A percentile compares a stretch with the other conserved stretches of the same genome.
Conservation (phyloP, 2,888 invertebrate species). For the Cheilosia pagana region DNA sequence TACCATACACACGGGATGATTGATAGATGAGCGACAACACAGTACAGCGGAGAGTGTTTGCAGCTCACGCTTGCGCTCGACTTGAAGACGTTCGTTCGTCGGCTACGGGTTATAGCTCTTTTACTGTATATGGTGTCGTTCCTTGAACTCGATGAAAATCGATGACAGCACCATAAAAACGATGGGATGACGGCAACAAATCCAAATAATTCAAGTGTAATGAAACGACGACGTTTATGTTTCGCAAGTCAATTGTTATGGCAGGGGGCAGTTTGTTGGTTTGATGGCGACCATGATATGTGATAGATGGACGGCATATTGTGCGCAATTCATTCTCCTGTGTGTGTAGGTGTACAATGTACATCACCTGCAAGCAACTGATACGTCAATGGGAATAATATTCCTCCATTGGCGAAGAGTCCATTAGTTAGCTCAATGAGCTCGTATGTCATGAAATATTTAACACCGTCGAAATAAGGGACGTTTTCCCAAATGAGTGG, state of each 20-base stretch:
- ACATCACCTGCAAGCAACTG: constrained; percentile 6
- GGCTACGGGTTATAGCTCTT: constrained; percentile 3
- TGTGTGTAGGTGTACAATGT: not conserved
- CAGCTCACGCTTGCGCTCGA: constrained; percentile 4
- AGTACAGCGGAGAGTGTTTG: not conserved
- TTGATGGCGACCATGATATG: constrained; percentile 38
- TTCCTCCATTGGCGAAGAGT: not conserved
- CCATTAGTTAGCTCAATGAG: constrained; percentile 3
- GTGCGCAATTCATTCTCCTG: not conserved
- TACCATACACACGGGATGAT: constrained; percentile 40
- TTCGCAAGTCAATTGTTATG: constrained; percentile 47
- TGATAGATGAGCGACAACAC: constrained; percentile 61
- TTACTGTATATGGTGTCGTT: constrained; percentile 1
- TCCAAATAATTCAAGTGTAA: constrained; percentile 46
- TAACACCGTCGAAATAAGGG: not conserved
- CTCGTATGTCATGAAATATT: constrained; percentile 20
- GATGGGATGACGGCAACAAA: not conserved
- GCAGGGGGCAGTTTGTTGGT: not conserved
- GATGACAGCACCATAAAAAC: constrained; percentile 20
- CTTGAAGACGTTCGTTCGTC: constrained; percentile 27
- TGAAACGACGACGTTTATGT: constrained; percentile 42
- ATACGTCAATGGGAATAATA: constrained; percentile 2
- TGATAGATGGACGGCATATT: not conserved
- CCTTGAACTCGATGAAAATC: constrained; percentile 29
- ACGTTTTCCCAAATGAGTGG: not conserved